Evolutionary conservation across 2,113 vertebrate species (phyloP), one percentile per base, ranked within the genome.

Genomic region (Muntiacus muntjak): DNA sequence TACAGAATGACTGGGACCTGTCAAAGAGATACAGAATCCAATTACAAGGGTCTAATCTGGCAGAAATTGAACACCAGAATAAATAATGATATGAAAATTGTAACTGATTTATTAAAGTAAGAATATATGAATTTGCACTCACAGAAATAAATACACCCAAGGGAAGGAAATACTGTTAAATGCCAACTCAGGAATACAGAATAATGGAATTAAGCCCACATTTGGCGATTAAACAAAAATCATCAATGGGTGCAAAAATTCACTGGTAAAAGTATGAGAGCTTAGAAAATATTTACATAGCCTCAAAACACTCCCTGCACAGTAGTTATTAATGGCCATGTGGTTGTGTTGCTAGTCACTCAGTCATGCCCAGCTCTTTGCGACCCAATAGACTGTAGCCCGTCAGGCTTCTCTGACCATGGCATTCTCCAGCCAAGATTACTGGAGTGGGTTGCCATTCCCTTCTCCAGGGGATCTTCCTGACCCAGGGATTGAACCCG

Each of bases 351-450:
- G 4, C 17, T 67, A 67, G 62, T n/a, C 16, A 4, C 33, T 21
- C 64, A 67, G 33, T 67, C 33, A 67, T 21, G 33, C 30, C 17
- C 30, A n/a, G 2, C 33, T 36, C 64, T 67, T 21, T 36, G 33
- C 0, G 1, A 2, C 64, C 33, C 7, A 4, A 1, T 21, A n/a
- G 33, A 36, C 1, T 67, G 33, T 19, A 67, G 30, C 16, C 64
- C 8, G 0, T n/a, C 33, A 67, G 64, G 33, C 16, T 67, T n/a
- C 33, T 67, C 17, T 67, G 33, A 5, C 17, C 17, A 36, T 19
- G 33, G 64, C n/a, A 67, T 36, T 36, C 30, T 67, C 62, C 30
- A 64, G 30, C 30, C 62, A 64, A n/a, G 62, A n/a, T 33, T n/a
- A 64, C 62, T 64, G 28, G 62, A 64, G 15, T 17, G 62, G 62